Evolutionary conservation across 2,888 invertebrate genomes (phyloP).

Genomic region (Andrena camellia): DNA sequence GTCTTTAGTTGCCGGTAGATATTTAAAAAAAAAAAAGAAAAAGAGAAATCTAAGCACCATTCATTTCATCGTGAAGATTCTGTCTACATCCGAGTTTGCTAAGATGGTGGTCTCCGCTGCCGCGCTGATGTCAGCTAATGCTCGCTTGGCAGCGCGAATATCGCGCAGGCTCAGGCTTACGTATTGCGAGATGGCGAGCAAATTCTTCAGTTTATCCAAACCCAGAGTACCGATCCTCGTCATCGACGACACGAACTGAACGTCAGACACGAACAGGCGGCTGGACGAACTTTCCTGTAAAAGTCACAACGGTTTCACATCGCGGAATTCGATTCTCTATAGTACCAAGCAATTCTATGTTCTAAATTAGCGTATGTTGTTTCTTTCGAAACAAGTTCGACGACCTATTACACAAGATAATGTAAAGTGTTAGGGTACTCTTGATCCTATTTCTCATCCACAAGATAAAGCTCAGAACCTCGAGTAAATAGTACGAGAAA

Average conservation of each 20-base stretch:
- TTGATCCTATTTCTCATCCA: no score
- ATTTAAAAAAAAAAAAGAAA: not conserved
- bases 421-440: no score
- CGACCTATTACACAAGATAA: no score
- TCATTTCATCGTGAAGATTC: constrained; percentile 18
- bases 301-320: not conserved
- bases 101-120: constrained; percentile 51
- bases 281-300: constrained; percentile 34
- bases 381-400: no score
- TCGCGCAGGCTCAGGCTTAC: constrained; percentile 42
- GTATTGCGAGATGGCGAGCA: constrained; percentile 19
- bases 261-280: constrained; percentile 50
- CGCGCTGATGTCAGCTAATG: constrained; percentile 26
- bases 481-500: not conserved
- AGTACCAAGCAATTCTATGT: no score
- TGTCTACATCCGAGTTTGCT: constrained; percentile 35
- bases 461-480: no score
- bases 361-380: no score
- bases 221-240: constrained; percentile 26
- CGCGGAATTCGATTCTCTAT: not conserved
- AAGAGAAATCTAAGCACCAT: not conserved
- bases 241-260: constrained; percentile 52
- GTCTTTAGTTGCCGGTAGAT: not conserved
- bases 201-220: constrained; percentile 6
- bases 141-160: constrained; percentile 48